These are phyloP conservation scores for Rhinopomastus cyanomelas DNA, from an alignment of 2,113 vertebrate genomes.

Conservation along the genomic window DNA sequence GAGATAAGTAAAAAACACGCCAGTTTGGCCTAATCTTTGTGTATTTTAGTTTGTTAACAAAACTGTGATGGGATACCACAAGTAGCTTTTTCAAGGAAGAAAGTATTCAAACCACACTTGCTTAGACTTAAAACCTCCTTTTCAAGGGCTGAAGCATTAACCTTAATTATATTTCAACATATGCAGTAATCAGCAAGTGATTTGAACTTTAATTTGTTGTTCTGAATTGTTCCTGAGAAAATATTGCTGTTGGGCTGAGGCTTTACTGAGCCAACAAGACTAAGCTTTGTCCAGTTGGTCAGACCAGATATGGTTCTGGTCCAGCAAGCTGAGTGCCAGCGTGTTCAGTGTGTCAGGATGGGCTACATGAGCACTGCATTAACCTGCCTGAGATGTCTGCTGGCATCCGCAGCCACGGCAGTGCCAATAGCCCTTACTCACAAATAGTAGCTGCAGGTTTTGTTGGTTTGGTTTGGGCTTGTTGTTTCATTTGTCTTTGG, in stretches of 20 bases:
- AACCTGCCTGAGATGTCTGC: background rate
- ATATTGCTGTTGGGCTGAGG: background rate
- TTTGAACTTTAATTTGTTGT: conserved; percentile 13
- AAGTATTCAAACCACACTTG: background rate
- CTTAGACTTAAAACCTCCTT: background rate
- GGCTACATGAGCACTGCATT: background rate
- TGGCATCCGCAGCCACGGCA: background rate
- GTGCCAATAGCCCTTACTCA: background rate
- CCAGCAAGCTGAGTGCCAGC: background rate
- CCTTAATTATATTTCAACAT: background rate
- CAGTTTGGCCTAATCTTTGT: background rate
- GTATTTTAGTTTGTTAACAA: background rate
- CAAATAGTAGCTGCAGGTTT: background rate
- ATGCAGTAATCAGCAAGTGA: background rate
- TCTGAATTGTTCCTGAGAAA: conserved; percentile 8
- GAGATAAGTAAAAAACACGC: background rate
- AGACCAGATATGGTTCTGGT: background rate
- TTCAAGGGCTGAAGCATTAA: background rate
- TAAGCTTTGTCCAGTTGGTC: background rate
- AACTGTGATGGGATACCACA: background rate
- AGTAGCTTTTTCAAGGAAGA: background rate
- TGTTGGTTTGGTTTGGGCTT: background rate
- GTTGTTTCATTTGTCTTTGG: background rate
- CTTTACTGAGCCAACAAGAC: background rate
- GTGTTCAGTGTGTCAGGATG: rapidly evolving